A percentile compares a stretch with the other conserved stretches of the same genome.
phyloP scores from a whole-genome alignment of 1,140 invertebrate genomes.

The Oryzaephilus surinamensis region DNA sequence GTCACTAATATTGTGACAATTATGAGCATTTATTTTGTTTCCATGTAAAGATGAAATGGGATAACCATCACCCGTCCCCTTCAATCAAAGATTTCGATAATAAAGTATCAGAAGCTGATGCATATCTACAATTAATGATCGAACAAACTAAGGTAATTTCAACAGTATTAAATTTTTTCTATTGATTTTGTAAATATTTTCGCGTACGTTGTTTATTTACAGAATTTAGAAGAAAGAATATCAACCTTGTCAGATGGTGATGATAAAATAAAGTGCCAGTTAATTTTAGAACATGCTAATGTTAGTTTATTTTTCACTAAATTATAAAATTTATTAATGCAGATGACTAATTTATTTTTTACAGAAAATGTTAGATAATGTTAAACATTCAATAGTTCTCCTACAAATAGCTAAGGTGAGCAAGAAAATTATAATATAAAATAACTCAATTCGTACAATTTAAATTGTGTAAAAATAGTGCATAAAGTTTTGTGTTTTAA shows the following conservation, averaged over 20 bases:
- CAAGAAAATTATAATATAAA: not conserved
- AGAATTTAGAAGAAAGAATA: slow-evolving; percentile 58
- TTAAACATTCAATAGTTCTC: slow-evolving; percentile 95
- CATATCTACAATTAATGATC: slow-evolving; percentile 91
- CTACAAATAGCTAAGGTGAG: slow-evolving; percentile 92
- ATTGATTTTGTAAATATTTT: no score
- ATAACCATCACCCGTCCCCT: slow-evolving; percentile 46
- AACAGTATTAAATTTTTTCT: no score
- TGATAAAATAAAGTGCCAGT: slow-evolving; percentile 54
- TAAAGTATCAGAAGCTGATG: slow-evolving; percentile 89
- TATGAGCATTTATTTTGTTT: slow-evolving; percentile 5
- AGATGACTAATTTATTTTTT: slow-evolving; percentile 28
- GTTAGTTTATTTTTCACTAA: slow-evolving; percentile 39
- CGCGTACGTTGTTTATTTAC: slow-evolving; percentile 19
- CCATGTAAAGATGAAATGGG: slow-evolving; percentile 47
- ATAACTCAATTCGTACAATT: not conserved
- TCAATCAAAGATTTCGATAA: slow-evolving; percentile 75
- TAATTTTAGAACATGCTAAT: slow-evolving; percentile 51
- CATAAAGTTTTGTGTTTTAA: slow-evolving; percentile 32
- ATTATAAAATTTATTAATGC: not conserved
- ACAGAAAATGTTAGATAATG: slow-evolving; percentile 79
- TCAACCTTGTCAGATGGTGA: slow-evolving; percentile 50
- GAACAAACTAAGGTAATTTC: slow-evolving; percentile 68
- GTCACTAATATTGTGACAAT: not conserved
- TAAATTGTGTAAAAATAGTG: no score